Evolutionary conservation across 2,797 vertebrate genomes (phyloP).

Genomic region (Austrolebias charrua): DNA sequence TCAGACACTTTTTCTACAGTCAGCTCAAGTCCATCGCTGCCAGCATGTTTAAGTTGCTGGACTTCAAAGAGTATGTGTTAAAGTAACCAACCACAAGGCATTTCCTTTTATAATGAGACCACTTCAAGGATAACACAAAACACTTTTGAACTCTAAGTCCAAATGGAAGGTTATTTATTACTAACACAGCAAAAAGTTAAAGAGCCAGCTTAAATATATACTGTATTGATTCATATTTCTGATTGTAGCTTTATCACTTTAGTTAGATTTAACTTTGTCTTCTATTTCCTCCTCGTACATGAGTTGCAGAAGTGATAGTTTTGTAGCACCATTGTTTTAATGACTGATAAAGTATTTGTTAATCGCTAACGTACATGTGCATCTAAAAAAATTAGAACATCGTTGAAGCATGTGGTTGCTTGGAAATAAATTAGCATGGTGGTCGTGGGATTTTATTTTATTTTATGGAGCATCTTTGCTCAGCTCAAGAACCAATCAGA

Average conservation of each 20-base stretch:
- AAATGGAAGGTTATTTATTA: too few species aligned
- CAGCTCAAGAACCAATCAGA: slow-evolving; percentile 47
- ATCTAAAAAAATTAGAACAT: too few species aligned
- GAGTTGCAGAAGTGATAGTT: too few species aligned
- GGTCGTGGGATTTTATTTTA: too few species aligned
- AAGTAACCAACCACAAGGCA: not conserved
- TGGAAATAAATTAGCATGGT: slow-evolving; percentile 5
- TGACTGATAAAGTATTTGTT: not conserved
- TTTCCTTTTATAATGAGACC: not conserved
- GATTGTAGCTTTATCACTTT: too few species aligned
- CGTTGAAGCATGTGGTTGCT: not conserved
- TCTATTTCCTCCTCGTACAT: too few species aligned
- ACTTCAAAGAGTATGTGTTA: not conserved
- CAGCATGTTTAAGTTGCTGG: not conserved
- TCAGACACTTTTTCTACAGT: not conserved
- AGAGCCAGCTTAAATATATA: too few species aligned
- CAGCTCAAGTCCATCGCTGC: not conserved
- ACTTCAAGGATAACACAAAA: not conserved
- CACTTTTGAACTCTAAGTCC: too few species aligned
- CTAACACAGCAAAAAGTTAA: too few species aligned
- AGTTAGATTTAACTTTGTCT: too few species aligned
- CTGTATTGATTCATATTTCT: too few species aligned
- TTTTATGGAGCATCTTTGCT: not conserved
- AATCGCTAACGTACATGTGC: too few species aligned
- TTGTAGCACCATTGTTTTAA: not conserved